Conservation (phyloP, 2,888 invertebrate genomes). For the Heliconius hortense region DNA sequence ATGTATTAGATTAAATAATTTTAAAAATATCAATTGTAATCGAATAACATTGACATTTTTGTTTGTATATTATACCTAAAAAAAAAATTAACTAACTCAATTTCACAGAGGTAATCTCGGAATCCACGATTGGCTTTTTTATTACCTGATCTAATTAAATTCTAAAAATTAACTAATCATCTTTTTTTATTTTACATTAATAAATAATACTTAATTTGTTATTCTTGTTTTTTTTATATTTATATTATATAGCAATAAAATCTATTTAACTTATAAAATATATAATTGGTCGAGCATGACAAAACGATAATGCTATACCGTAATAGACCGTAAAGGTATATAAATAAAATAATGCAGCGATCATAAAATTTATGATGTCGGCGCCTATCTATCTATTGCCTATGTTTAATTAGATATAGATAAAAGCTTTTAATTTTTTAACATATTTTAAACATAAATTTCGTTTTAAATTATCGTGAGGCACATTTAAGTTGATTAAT, state of each 20-base stretch:
- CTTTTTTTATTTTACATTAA: neutral
- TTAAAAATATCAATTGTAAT: too few relatives aligned
- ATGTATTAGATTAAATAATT: too few relatives aligned
- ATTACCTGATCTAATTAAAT: too few relatives aligned
- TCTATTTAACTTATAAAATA: conserved; percentile 14
- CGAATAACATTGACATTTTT: too few relatives aligned
- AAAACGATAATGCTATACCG: conserved; percentile 45
- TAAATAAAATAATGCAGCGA: conserved; percentile 44
- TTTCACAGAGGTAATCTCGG: too few relatives aligned
- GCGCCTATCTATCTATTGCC: conserved; percentile 38
- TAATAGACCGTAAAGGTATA: conserved; percentile 40
- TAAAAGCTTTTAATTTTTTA: conserved; percentile 23
- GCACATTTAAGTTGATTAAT: conserved; percentile 14
- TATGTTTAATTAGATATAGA: conserved; percentile 35
- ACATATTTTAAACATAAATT: conserved; percentile 17
- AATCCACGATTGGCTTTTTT: too few relatives aligned
- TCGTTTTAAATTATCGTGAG: conserved; percentile 6
- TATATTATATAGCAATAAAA: conserved; percentile 17
- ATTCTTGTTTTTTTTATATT: neutral
- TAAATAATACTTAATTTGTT: neutral
- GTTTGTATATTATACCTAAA: too few relatives aligned
- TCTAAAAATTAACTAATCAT: neutral
- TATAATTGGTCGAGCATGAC: conserved; percentile 45
- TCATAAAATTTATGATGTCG: conserved; percentile 43
- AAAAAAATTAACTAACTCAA: too few relatives aligned